Evolutionary conservation across 2,797 vertebrate species (phyloP).

Genomic region (Mormyrops boulengeri): DNA sequence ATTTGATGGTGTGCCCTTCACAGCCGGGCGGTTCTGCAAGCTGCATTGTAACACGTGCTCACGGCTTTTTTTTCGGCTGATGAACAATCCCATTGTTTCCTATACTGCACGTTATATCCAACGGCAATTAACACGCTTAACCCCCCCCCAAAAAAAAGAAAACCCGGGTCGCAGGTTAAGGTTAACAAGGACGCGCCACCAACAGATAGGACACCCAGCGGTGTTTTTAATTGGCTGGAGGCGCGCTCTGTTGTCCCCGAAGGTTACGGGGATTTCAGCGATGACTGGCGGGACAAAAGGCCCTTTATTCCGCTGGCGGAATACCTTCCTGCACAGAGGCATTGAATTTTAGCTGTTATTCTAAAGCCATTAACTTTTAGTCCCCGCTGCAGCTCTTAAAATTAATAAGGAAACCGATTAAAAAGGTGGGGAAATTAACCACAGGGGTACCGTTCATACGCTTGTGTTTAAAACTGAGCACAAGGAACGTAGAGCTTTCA

Average conservation of each 20-base stretch:
- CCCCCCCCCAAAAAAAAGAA: background rate
- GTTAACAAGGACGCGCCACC: background rate
- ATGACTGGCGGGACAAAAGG: conserved; percentile 9
- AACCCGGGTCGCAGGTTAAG: background rate
- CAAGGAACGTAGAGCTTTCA: background rate
- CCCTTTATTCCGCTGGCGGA: background rate
- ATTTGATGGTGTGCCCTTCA: background rate
- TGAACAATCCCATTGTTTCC: background rate
- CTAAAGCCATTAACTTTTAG: background rate
- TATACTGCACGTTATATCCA: background rate
- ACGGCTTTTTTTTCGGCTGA: background rate
- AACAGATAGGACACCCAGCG: background rate
- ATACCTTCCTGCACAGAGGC: background rate
- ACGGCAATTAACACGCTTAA: background rate
- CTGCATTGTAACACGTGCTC: background rate
- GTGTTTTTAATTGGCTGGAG: conserved; percentile 8
- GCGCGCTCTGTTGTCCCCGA: background rate
- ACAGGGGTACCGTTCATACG: background rate
- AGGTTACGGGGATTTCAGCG: conserved; percentile 11
- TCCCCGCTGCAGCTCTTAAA: background rate
- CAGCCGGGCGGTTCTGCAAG: background rate
- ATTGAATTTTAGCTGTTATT: conserved; percentile 3
- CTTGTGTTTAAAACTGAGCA: background rate
- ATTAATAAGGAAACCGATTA: background rate
- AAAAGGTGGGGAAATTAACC: background rate